Percentiles rank a stretch among this genome's conserved stretches.
Conservation (phyloP, 2,113 vertebrate species). For the Zapornia atra region DNA sequence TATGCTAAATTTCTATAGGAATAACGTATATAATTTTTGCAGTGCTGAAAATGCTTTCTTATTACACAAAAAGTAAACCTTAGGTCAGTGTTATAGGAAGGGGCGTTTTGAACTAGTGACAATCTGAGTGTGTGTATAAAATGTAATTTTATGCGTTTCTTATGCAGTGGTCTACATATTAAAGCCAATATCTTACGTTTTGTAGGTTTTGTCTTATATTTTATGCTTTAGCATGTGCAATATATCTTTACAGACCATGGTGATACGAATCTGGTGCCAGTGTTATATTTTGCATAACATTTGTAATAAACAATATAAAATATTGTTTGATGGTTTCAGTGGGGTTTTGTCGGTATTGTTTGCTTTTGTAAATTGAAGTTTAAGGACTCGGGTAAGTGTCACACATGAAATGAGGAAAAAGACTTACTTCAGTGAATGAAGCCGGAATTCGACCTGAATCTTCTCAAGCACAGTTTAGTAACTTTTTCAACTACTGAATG, state of each 20-base stretch:
- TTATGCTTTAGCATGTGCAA: constrained; percentile 86
- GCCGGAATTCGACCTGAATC: constrained; percentile 60
- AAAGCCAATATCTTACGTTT: constrained; percentile 74
- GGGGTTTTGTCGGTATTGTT: constrained; percentile 76
- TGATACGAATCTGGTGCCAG: constrained; percentile 79
- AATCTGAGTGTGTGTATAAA: constrained; percentile 82
- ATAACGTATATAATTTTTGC: constrained; percentile 74
- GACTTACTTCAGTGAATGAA: constrained; percentile 50
- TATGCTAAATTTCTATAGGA: constrained; percentile 77
- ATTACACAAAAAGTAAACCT: constrained; percentile 72
- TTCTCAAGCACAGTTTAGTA: constrained; percentile 80
- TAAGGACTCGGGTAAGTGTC: constrained; percentile 62
- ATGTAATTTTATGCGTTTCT: constrained; percentile 73
- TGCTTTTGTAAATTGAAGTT: constrained; percentile 70
- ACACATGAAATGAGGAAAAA: constrained; percentile 51
- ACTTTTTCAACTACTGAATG: constrained; percentile 82
- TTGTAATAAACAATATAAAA: constrained; percentile 77
- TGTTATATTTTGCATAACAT: constrained; percentile 82
- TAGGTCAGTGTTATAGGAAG: constrained; percentile 83
- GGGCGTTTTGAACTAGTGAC: constrained; percentile 82
- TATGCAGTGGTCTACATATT: constrained; percentile 75
- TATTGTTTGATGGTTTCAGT: constrained; percentile 72
- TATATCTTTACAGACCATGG: constrained; percentile 80
- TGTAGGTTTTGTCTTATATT: constrained; percentile 76
- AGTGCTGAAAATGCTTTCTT: constrained; percentile 79